Conservation (phyloP, 2,797 vertebrate genomes). For the Pampus argenteus region DNA sequence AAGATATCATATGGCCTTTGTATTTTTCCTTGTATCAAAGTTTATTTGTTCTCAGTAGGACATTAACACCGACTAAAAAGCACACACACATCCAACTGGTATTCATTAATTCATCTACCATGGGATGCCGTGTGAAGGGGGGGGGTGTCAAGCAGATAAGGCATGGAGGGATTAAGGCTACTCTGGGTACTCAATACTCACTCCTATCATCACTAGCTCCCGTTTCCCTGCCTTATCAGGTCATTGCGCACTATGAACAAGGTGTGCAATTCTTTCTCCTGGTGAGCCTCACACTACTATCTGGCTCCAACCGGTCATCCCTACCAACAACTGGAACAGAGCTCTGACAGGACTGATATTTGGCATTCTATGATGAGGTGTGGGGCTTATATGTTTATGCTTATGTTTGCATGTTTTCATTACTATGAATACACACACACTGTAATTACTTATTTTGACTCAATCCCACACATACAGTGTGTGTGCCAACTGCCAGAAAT, state of each 20-base stretch:
- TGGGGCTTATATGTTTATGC: too few relatives aligned
- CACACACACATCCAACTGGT: conserved; percentile 21
- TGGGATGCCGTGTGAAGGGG: conserved; percentile 3
- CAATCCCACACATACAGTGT: too few relatives aligned
- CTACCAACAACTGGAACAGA: conserved; percentile 23
- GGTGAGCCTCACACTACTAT: neutral
- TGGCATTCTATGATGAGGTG: conserved; percentile 29
- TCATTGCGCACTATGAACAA: neutral
- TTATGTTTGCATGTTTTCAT: too few relatives aligned
- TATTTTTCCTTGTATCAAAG: conserved; percentile 2
- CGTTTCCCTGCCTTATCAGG: neutral
- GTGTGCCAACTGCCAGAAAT: too few relatives aligned
- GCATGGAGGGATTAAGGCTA: conserved; percentile 19
- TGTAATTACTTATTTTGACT: too few relatives aligned
- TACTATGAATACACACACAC: too few relatives aligned
- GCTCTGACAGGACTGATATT: conserved; percentile 18
- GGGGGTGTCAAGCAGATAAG: neutral
- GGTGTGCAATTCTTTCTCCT: neutral
- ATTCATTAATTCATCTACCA: conserved; percentile 14
- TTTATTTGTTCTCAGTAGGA: neutral
- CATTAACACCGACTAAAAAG: neutral
- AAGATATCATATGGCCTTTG: neutral
- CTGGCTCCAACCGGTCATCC: neutral
- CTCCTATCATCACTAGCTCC: neutral
- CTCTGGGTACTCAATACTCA: neutral